Evolutionary conservation across 2,797 vertebrate genomes (phyloP).

Genomic region (Esox masquinongy): DNA sequence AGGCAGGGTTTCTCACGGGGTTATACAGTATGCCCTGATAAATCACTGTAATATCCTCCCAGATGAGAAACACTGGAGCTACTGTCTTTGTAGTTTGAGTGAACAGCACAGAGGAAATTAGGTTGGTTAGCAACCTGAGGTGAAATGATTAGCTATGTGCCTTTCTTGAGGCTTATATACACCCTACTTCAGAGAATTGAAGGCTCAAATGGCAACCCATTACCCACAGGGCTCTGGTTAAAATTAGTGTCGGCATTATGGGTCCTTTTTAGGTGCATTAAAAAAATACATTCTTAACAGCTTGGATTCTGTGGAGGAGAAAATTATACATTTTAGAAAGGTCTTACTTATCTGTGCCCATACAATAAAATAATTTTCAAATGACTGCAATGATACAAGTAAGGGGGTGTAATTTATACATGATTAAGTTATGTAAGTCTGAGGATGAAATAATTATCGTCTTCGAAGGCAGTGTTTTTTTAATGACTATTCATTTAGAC

Average conservation of each 20-base stretch:
- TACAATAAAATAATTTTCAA: too few relatives aligned
- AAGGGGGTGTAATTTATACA: background rate
- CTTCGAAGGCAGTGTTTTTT: too few relatives aligned
- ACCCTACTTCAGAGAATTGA: conserved; percentile 40
- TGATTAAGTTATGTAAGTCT: background rate
- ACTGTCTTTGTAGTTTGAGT: conserved; percentile 30
- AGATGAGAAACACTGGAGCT: conserved; percentile 9
- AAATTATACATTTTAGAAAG: too few relatives aligned
- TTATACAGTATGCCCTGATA: background rate
- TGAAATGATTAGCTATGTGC: conserved; percentile 48
- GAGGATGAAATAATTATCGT: background rate
- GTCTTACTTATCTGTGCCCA: conserved; percentile 28
- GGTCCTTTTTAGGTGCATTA: conserved; percentile 38
- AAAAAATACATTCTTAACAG: too few relatives aligned
- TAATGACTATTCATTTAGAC: too few relatives aligned
- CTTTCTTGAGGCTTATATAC: conserved; percentile 25
- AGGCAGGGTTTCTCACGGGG: too few relatives aligned
- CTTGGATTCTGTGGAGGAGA: too few relatives aligned
- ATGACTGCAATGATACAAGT: conserved; percentile 36
- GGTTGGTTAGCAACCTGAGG: conserved; percentile 47
- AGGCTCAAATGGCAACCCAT: background rate
- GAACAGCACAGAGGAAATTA: conserved; percentile 53
- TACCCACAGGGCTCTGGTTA: too few relatives aligned
- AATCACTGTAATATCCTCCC: conserved; percentile 45
- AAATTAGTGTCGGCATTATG: conserved; percentile 9